A percentile compares a stretch with the other conserved stretches of the same genome.
Evolutionary conservation across 2,888 invertebrate species (phyloP).

Genomic region (Pogonocherus hispidulus): DNA sequence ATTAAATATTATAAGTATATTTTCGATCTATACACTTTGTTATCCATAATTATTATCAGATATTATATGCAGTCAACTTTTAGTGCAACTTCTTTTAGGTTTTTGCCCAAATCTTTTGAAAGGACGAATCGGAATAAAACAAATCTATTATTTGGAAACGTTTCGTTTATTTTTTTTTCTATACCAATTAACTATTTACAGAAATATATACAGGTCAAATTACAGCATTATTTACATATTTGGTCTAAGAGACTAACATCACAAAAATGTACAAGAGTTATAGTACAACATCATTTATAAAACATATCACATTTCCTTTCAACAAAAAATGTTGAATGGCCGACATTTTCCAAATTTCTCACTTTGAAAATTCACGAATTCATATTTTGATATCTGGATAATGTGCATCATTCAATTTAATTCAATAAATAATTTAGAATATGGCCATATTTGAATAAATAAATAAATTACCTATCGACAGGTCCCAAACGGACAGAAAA

Average conservation of each 20-base stretch:
- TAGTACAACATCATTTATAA: constrained; percentile 25
- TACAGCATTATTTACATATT: constrained; percentile 56
- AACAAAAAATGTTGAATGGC: not conserved
- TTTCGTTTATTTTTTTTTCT: constrained; percentile 41
- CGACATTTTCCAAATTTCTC: not conserved
- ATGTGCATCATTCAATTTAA: not conserved
- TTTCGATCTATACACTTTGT: too few species aligned
- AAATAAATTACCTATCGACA: constrained; percentile 40
- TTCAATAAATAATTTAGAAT: constrained; percentile 39
- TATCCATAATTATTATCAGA: too few species aligned
- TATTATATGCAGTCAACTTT: too few species aligned
- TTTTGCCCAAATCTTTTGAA: too few species aligned
- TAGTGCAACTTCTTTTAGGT: too few species aligned
- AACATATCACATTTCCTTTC: constrained; percentile 32
- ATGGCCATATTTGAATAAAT: constrained; percentile 36
- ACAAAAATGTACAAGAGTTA: constrained; percentile 49
- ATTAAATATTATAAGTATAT: too few species aligned
- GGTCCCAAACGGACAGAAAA: not conserved
- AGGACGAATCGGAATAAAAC: constrained; percentile 9
- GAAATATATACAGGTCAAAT: constrained; percentile 46
- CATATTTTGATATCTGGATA: not conserved
- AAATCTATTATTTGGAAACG: constrained; percentile 21
- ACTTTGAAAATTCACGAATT: too few species aligned
- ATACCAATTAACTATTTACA: constrained; percentile 47
- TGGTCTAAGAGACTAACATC: constrained; percentile 55